Conservation (phyloP, 2,113 vertebrate species). For the Chrysemys picta region DNA sequence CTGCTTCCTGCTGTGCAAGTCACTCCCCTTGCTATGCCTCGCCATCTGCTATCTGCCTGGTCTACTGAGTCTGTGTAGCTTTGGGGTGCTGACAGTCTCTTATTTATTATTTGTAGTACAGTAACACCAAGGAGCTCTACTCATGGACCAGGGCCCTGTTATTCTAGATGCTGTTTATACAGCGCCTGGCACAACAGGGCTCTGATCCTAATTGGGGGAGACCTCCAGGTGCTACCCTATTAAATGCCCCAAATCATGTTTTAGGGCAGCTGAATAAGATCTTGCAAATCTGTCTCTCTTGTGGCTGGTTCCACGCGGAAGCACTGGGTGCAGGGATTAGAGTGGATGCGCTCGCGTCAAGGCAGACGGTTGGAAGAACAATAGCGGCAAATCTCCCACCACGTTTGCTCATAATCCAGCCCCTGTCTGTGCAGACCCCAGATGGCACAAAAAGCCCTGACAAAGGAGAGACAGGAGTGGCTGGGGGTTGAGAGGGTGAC, state of each 20-base stretch:
- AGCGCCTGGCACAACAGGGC: rapidly evolving
- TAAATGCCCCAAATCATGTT: neutral
- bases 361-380: neutral
- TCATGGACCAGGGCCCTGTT: neutral
- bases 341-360: neutral
- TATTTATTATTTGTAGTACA: neutral
- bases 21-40: neutral
- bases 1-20: neutral
- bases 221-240: rapidly evolving
- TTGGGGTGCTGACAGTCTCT: neutral
- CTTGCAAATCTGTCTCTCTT: neutral
- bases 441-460: conserved; percentile 37
- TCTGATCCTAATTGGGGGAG: neutral
- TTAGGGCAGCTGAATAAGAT: neutral
- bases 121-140: neutral
- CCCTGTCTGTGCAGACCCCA: conserved; percentile 40
- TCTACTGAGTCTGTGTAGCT: neutral
- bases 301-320: neutral
- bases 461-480: conserved; percentile 19
- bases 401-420: conserved; percentile 24
- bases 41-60: neutral
- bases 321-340: neutral
- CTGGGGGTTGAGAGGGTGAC: conserved; percentile 4
- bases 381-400: neutral
- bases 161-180: rapidly evolving